Conservation (phyloP, 1,140 invertebrate species). For the Odontomachus brunneus region DNA sequence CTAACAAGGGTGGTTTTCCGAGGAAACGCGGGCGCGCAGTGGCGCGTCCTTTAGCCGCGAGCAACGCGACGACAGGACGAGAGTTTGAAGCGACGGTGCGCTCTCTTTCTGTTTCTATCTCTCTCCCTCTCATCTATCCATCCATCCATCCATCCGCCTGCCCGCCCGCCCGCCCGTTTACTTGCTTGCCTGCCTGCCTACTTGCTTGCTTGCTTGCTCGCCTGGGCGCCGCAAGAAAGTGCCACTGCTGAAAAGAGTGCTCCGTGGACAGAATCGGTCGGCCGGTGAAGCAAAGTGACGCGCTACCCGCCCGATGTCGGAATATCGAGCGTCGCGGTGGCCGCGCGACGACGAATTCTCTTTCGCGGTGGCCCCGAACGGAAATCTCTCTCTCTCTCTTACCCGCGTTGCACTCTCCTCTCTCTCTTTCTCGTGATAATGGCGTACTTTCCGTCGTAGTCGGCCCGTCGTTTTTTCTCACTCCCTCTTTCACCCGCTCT, state of each 20-base stretch:
- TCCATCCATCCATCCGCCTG: too few relatives aligned
- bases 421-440: constrained; percentile 73
- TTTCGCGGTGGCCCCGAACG: constrained; percentile 73
- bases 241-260: constrained; percentile 60
- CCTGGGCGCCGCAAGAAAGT: constrained; percentile 60
- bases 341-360: constrained; percentile 68
- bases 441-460: constrained; percentile 78
- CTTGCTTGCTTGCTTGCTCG: background rate
- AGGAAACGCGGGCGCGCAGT: constrained; percentile 61
- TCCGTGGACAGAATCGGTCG: constrained; percentile 60
- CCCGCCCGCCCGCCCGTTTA: too few relatives aligned
- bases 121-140: too few relatives aligned
- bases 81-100: constrained; percentile 1
- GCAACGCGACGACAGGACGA: background rate
- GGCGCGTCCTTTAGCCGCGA: constrained; percentile 29
- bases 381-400: constrained; percentile 70
- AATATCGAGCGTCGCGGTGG: constrained; percentile 77
- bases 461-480: constrained; percentile 70
- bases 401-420: background rate
- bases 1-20: constrained; percentile 75
- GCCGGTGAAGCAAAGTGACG: constrained; percentile 70
- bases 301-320: constrained; percentile 62
- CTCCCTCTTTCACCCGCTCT: constrained; percentile 28
- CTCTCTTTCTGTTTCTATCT: background rate
- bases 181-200: too few relatives aligned